Evolutionary conservation across 2,113 vertebrate species (phyloP), one percentile per base, ranked within the genome.

Genomic region (Amblyopsis rosae): DNA sequence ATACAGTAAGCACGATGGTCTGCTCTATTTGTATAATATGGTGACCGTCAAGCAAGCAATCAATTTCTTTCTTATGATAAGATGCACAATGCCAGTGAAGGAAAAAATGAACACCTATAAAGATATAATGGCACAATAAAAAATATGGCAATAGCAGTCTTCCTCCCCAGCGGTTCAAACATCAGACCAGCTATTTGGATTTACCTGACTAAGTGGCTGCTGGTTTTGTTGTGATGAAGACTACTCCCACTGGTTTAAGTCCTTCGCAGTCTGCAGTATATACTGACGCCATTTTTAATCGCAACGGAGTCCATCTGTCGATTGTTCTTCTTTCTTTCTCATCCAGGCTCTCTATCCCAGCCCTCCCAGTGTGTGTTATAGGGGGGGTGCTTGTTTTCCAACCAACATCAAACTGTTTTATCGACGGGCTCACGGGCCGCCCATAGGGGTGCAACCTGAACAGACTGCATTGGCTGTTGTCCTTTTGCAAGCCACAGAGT

Each of bases 221-320:
- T 81, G 88, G 85, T 85, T 77, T 87, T 26, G 26, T 26, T 2
- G 26, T 26, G 26, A 26, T 26, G 26, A 26, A 26, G 26, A 26
- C 26, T 26, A 26, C 26, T 26, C 26, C 26, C 26, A 26, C 70
- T 67, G 74, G 76, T 83, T 86, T 81, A 73, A 58, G 69, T 83
- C 85, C 86, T 91, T 88, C 91, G 90, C 84, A 90, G 87, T 92
- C 91, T 92, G 91, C 88, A 80, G 86, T 86, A 81, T 89, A 88
- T 82, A 83, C 76, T 81, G 90, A 84, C 92, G 92, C 93, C 93
- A 94, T 94, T 90, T 94, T 94, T 94, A 90, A 92, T 93, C 87
- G 90, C 87, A 80, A 84, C 84, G 87, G 85, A 86, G 84, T 92
- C 91, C 90, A 92, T 92, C 90, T 93, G 88, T 87, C 87, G 86